phyloP scores from a whole-genome alignment of 2,113 vertebrate species.

The Sturnus vulgaris region DNA sequence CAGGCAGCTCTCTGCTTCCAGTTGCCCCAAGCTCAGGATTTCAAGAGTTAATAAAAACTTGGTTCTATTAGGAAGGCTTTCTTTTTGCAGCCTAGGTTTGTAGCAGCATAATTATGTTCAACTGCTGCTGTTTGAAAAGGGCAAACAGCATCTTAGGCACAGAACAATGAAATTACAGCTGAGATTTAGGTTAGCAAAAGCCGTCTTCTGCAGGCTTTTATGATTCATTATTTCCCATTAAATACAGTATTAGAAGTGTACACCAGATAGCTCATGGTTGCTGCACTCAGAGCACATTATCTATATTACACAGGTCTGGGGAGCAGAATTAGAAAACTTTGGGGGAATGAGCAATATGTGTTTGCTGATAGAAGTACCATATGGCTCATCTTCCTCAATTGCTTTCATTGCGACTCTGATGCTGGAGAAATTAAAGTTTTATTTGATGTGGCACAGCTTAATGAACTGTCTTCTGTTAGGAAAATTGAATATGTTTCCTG shows the following conservation, averaged over 20 bases:
- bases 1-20: not conserved
- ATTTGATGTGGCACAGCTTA: slow-evolving; percentile 88
- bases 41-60: slow-evolving; percentile 78
- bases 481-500: slow-evolving; percentile 89
- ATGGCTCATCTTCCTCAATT: slow-evolving; percentile 87
- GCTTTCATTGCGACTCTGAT: slow-evolving; percentile 87
- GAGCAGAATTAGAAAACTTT: slow-evolving; percentile 89
- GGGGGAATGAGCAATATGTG: slow-evolving; percentile 87
- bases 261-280: slow-evolving; percentile 84
- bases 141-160: slow-evolving; percentile 81
- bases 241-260: slow-evolving; percentile 88
- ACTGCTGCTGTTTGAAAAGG: slow-evolving; percentile 82
- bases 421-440: slow-evolving; percentile 87
- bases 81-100: slow-evolving; percentile 72
- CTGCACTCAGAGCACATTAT: slow-evolving; percentile 84
- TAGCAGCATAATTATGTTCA: slow-evolving; percentile 78
- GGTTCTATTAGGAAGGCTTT: slow-evolving; percentile 64
- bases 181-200: slow-evolving; percentile 86
- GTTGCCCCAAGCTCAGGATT: slow-evolving; percentile 57
- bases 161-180: slow-evolving; percentile 89
- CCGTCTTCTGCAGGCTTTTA: slow-evolving; percentile 82
- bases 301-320: slow-evolving; percentile 86
- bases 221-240: slow-evolving; percentile 90
- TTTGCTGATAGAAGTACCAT: slow-evolving; percentile 88
- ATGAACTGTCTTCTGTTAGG: slow-evolving; percentile 89